These are phyloP conservation scores for Rhinoptilus africanus DNA, from an alignment of 2,113 vertebrate species.

Conservation along the genomic window DNA sequence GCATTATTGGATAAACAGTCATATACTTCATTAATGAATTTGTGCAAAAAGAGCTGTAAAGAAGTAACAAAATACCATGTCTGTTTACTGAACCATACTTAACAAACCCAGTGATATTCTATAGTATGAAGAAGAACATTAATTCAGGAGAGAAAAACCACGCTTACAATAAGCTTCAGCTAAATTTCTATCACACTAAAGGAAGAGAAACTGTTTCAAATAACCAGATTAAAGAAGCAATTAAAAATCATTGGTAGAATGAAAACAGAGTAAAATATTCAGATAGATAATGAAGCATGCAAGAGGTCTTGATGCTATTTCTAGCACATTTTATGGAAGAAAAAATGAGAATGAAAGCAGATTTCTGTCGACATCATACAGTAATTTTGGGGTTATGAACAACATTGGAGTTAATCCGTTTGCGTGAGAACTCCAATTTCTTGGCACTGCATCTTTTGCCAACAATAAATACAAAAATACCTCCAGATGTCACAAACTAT, in stretches of 20 bases:
- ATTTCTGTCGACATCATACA: not conserved
- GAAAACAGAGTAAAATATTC: not conserved
- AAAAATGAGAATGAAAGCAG: not conserved
- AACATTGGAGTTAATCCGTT: not conserved
- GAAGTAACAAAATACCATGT: not conserved
- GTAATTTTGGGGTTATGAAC: not conserved
- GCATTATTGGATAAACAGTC: not conserved
- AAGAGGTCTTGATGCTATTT: not conserved
- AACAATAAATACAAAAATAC: not conserved
- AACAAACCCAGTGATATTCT: not conserved
- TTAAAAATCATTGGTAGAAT: not conserved
- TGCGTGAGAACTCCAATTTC: not conserved
- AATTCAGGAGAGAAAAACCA: not conserved
- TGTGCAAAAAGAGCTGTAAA: not conserved
- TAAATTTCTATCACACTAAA: not conserved
- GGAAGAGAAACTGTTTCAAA: not conserved
- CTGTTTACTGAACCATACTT: not conserved
- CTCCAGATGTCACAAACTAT: not conserved
- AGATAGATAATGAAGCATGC: not conserved
- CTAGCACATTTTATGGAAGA: not conserved
- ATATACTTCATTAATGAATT: not conserved
- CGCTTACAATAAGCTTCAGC: not conserved
- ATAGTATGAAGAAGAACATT: not conserved
- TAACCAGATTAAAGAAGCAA: not conserved
- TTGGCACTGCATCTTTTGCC: not conserved